phyloP scores from a whole-genome alignment of 2,797 vertebrate genomes.

The Craterocephalus amniculus region DNA sequence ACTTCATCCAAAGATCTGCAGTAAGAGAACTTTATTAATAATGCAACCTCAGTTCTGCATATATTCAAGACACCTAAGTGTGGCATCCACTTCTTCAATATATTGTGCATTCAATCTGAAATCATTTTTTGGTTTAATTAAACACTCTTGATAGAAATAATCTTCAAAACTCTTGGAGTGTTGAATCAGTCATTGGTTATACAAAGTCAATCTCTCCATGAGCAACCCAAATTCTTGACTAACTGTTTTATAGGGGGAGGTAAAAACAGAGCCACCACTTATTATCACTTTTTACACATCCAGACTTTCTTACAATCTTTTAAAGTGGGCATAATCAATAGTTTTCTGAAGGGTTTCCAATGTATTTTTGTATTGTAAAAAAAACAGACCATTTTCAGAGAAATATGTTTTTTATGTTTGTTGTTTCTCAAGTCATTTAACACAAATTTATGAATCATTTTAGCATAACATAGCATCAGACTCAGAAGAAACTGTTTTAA shows the following conservation, averaged over 20 bases:
- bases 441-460: neutral
- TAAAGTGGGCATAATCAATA: neutral
- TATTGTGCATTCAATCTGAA: neutral
- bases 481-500: neutral
- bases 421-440: neutral
- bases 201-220: neutral
- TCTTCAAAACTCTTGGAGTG: too few relatives aligned
- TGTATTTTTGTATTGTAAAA: neutral
- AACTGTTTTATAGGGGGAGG: neutral
- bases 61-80: neutral
- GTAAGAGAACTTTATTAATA: neutral
- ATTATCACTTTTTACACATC: neutral
- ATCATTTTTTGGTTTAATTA: neutral
- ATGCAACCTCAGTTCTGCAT: neutral
- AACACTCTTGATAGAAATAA: neutral
- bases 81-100: neutral
- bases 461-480: neutral
- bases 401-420: neutral
- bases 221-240: neutral
- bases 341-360: neutral
- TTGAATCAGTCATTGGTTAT: neutral
- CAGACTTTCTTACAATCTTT: neutral
- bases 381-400: neutral
- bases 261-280: neutral
- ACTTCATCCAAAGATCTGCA: slow-evolving; percentile 6